Percentiles rank a stretch among this genome's conserved stretches.
phyloP scores from a whole-genome alignment of 2,113 vertebrate genomes.

The Oxygymnocypris stewartii region DNA sequence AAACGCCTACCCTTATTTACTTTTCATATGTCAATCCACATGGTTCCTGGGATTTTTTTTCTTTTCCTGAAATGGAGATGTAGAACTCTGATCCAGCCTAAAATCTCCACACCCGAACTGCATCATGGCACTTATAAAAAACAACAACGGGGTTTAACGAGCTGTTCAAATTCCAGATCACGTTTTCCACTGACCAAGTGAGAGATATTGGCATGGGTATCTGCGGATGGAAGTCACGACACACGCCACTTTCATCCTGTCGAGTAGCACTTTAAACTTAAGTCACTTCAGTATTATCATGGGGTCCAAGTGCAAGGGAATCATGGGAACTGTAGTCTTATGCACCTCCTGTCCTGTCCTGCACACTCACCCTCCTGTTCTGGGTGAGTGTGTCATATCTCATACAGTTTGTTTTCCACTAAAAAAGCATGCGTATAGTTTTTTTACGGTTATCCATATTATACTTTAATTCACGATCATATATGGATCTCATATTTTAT shows the following conservation, averaged over 20 bases:
- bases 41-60: conserved; percentile 5
- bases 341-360: conserved; percentile 53
- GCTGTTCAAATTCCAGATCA: conserved; percentile 36
- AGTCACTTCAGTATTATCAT: conserved; percentile 52
- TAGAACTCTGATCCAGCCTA: conserved; percentile 54
- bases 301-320: conserved; percentile 52
- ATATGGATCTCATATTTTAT: conserved; percentile 36
- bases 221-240: conserved; percentile 45
- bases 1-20: conserved; percentile 65
- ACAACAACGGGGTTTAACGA: conserved; percentile 27
- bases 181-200: conserved; percentile 39
- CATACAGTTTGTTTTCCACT: neutral
- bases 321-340: conserved; percentile 57
- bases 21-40: conserved; percentile 61
- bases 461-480: conserved; percentile 35
- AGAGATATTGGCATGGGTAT: conserved; percentile 40
- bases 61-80: conserved; percentile 49
- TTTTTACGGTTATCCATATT: conserved; percentile 23
- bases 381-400: conserved; percentile 33
- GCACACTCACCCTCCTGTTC: too few species aligned
- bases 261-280: conserved; percentile 61
- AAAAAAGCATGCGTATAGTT: conserved; percentile 27
- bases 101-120: conserved; percentile 44
- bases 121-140: conserved; percentile 53
- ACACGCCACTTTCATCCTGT: conserved; percentile 46